A percentile compares a stretch with the other conserved stretches of the same genome.
phyloP scores from a whole-genome alignment of 1,140 invertebrate genomes.

The Musca domestica region DNA sequence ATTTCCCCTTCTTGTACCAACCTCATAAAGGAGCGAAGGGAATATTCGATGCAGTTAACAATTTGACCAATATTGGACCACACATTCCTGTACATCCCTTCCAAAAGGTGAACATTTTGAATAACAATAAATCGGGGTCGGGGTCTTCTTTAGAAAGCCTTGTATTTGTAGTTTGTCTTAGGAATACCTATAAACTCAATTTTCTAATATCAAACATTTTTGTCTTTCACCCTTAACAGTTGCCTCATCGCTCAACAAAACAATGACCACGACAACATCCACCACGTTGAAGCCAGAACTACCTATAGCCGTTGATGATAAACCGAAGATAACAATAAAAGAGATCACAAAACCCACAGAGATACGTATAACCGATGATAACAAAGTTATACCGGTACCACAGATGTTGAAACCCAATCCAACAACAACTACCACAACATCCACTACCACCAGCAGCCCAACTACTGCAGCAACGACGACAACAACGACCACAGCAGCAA shows the following conservation, averaged over 20 bases:
- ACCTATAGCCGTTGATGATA: constrained; percentile 33
- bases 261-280: constrained; percentile 12
- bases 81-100: too few relatives aligned
- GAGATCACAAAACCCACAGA: constrained; percentile 52
- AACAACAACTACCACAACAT: constrained; percentile 23
- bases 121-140: too few relatives aligned
- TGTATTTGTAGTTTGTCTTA: too few relatives aligned
- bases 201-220: too few relatives aligned
- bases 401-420: constrained; percentile 35
- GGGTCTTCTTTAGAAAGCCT: too few relatives aligned
- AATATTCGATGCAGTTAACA: too few relatives aligned
- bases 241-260: constrained; percentile 12
- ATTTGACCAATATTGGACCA: too few relatives aligned
- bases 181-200: too few relatives aligned
- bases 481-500: constrained; percentile 22
- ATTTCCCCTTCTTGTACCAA: too few relatives aligned
- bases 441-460: constrained; percentile 27
- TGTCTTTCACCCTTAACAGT: neutral
- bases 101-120: too few relatives aligned
- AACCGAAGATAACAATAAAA: constrained; percentile 53
- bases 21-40: too few relatives aligned
- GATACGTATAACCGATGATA: constrained; percentile 52
- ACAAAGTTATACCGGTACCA: constrained; percentile 35
- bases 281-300: constrained; percentile 30
- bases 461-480: constrained; percentile 24